These are phyloP conservation scores for Ophion ventricosus DNA, from an alignment of 2,888 invertebrate genomes.

Conservation along the genomic window DNA sequence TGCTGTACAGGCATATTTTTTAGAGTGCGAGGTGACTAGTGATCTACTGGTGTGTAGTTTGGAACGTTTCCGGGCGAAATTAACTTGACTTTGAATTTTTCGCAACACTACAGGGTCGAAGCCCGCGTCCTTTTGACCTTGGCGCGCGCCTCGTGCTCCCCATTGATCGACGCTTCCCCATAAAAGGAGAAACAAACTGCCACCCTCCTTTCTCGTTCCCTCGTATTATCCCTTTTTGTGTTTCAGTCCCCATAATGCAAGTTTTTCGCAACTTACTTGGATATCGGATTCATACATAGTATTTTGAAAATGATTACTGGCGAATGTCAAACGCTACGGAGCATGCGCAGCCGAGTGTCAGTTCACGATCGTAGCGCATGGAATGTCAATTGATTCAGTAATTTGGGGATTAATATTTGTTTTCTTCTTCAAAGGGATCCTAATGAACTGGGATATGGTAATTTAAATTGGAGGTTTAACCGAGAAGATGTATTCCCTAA, in stretches of 20 bases:
- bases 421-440: too few species aligned
- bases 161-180: conserved; percentile 37
- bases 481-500: too few species aligned
- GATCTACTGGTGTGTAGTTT: neutral
- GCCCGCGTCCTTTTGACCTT: conserved; percentile 60
- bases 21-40: neutral
- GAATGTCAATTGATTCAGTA: too few species aligned
- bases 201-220: neutral
- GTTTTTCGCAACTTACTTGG: neutral
- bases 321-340: neutral
- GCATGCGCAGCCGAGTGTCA: conserved; percentile 3
- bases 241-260: neutral
- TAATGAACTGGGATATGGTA: too few species aligned
- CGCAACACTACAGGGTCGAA: conserved; percentile 15
- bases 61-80: too few species aligned
- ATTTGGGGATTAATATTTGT: too few species aligned
- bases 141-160: conserved; percentile 15
- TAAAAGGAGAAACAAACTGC: conserved; percentile 2
- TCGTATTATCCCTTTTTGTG: neutral
- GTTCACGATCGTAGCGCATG: too few species aligned
- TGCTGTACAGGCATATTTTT: neutral
- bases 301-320: neutral
- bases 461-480: too few species aligned
- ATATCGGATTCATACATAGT: neutral
- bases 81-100: neutral